phyloP scores from a whole-genome alignment of 2,888 invertebrate species.

The Sthenelais limicola region DNA sequence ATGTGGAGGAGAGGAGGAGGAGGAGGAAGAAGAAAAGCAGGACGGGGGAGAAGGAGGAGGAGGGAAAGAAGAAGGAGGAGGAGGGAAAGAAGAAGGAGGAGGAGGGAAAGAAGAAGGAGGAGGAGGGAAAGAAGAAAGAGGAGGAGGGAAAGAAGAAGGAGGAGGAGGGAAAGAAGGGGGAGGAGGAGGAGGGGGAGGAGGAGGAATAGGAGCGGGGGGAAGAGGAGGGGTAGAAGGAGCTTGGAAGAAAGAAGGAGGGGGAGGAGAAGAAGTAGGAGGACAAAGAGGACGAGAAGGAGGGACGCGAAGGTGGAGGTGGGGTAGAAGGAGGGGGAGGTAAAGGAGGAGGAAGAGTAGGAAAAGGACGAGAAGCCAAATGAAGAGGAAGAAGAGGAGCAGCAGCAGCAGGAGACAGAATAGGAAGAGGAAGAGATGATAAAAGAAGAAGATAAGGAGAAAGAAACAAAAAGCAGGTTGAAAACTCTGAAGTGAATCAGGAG shows the following conservation, averaged over 20 bases:
- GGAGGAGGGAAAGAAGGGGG: constrained; percentile 28
- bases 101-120: background rate
- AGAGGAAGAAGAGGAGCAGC: too few species aligned
- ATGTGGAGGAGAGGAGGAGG: constrained; percentile 10
- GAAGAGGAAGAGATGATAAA: too few species aligned
- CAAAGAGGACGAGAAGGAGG: constrained; percentile 9
- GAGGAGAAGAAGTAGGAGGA: constrained; percentile 3
- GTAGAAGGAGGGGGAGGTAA: too few species aligned
- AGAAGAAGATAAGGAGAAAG: too few species aligned
- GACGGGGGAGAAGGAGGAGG: background rate
- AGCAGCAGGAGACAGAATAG: too few species aligned
- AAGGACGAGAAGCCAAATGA: background rate
- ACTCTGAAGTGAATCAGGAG: too few species aligned
- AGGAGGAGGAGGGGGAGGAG: constrained; percentile 26
- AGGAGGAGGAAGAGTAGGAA: background rate
- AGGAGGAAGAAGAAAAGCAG: constrained; percentile 12
- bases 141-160: constrained; percentile 30
- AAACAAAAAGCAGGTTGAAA: too few species aligned
- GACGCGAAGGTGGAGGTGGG: too few species aligned
- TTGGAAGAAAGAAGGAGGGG: constrained; percentile 6
- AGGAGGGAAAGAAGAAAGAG: constrained; percentile 15
- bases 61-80: background rate
- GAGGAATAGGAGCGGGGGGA: constrained; percentile 17
- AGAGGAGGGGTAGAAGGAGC: background rate
- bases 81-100: background rate